These are phyloP conservation scores for Aldrovandia affinis DNA, from an alignment of 2,797 vertebrate species.

Conservation along the genomic window DNA sequence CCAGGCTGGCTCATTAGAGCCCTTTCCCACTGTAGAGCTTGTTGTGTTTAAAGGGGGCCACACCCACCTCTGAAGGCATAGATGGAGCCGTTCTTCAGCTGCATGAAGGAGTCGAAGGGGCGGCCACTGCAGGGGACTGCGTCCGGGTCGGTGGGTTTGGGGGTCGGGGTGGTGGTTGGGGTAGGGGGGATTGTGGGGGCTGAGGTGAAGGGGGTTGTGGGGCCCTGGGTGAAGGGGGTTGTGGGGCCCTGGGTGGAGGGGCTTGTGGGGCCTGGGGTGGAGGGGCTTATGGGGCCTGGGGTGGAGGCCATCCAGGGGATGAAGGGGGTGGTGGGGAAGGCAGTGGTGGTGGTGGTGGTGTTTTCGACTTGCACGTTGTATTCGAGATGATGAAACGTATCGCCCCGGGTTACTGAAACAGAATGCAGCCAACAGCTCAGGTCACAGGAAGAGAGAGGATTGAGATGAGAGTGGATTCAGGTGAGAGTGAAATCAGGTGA, in stretches of 20 bases:
- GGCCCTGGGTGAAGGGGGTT: neutral
- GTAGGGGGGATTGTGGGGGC: slow-evolving; percentile 22
- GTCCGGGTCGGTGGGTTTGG: slow-evolving; percentile 43
- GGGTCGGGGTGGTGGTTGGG: neutral
- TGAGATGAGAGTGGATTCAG: neutral
- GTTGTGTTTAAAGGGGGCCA: too few species aligned
- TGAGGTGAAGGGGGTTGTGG: neutral
- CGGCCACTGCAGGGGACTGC: slow-evolving; percentile 79
- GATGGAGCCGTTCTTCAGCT: slow-evolving; percentile 91
- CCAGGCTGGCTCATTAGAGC: too few species aligned
- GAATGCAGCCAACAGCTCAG: too few species aligned
- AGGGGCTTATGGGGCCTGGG: neutral
- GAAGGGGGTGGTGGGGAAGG: neutral
- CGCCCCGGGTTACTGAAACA: slow-evolving; percentile 80
- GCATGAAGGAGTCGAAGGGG: slow-evolving; percentile 89
- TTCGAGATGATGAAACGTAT: slow-evolving; percentile 78
- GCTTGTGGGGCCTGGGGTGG: neutral
- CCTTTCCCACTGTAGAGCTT: too few species aligned
- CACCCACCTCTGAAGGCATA: slow-evolving; percentile 90
- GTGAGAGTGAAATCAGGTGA: neutral
- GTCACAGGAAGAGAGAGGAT: neutral
- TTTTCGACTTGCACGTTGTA: slow-evolving; percentile 44
- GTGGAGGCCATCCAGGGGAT: neutral
- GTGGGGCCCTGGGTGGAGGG: neutral
- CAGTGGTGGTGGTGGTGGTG: rapidly evolving